Percentiles rank a stretch among this genome's conserved stretches.
phyloP scores from a whole-genome alignment of 2,113 vertebrate genomes.

The Gnathonemus echidnorhynchus region DNA sequence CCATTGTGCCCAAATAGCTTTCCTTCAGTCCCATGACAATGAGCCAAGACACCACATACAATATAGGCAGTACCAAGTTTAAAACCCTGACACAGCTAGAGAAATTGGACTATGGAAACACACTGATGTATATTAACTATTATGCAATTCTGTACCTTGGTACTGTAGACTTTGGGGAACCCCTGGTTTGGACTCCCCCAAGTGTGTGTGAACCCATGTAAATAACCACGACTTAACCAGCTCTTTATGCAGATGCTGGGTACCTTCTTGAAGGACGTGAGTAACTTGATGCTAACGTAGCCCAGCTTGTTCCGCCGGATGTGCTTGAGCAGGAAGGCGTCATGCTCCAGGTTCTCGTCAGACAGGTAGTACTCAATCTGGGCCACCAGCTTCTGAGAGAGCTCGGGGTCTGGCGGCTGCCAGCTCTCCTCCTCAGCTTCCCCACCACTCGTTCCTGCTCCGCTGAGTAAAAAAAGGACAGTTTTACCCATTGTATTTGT shows the following conservation, averaged over 20 bases:
- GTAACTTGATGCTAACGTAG: conserved; percentile 72
- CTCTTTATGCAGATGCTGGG: not conserved
- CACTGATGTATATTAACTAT: not conserved
- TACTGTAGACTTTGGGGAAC: not conserved
- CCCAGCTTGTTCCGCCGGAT: conserved; percentile 74
- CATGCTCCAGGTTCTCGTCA: conserved; percentile 72
- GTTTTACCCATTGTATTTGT: not conserved
- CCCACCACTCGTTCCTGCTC: conserved; percentile 69
- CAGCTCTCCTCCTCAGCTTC: conserved; percentile 84
- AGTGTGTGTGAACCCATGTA: not conserved
- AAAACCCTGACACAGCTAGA: not conserved
- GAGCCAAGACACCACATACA: not conserved
- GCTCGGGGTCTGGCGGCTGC: conserved; percentile 76
- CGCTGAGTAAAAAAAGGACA: conserved; percentile 46
- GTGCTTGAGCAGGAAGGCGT: conserved; percentile 73
- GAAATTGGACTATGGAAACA: not conserved
- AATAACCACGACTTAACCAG: not conserved
- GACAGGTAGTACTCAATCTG: conserved; percentile 78
- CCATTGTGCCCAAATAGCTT: not conserved
- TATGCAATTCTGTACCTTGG: not conserved
- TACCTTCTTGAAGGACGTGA: conserved; percentile 80
- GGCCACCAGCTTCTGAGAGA: conserved; percentile 62
- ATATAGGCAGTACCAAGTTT: not conserved
- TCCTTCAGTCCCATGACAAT: not conserved
- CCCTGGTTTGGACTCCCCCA: too few species aligned